Conservation (phyloP, 2,113 vertebrate genomes). For the Danio rerio region DNA sequence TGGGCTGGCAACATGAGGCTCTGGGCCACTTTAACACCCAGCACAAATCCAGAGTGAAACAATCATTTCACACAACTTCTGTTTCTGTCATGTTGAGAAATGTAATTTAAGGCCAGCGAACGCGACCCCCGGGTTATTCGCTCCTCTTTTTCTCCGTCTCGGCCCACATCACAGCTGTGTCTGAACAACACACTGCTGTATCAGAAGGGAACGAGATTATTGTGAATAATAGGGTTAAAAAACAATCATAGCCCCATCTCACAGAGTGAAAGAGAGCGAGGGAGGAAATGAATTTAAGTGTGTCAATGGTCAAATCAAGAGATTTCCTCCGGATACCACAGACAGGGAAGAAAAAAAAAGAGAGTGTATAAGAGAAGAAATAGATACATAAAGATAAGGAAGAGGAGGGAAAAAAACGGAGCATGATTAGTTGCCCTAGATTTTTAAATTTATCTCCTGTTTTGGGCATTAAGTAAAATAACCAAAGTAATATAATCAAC, state of each 20-base stretch:
- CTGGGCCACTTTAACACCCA: constrained; percentile 67
- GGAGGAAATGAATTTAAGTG: constrained; percentile 55
- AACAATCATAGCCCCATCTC: constrained; percentile 40
- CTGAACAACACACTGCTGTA: constrained; percentile 33
- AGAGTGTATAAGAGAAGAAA: constrained; percentile 57
- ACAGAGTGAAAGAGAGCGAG: constrained; percentile 41
- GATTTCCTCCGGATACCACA: constrained; percentile 44
- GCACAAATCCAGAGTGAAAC: constrained; percentile 74
- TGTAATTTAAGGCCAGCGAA: constrained; percentile 78
- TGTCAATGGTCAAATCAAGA: constrained; percentile 63
- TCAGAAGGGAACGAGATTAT: constrained; percentile 38
- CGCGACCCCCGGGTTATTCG: constrained; percentile 73
- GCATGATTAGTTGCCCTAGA: constrained; percentile 68
- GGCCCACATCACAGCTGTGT: constrained; percentile 51
- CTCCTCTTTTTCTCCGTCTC: constrained; percentile 21
- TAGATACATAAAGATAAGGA: constrained; percentile 64
- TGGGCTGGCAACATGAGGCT: constrained; percentile 57
- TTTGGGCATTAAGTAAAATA: constrained; percentile 70
- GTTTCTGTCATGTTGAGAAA: constrained; percentile 76
- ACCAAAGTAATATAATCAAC: constrained; percentile 66
- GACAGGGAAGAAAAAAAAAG: constrained; percentile 50
- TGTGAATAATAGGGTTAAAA: constrained; percentile 58
- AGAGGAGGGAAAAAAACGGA: constrained; percentile 54
- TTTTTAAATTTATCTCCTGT: constrained; percentile 71
- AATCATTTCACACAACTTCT: constrained; percentile 74